phyloP scores from a whole-genome alignment of 2,797 vertebrate species.

The Semaprochilodus insignis region DNA sequence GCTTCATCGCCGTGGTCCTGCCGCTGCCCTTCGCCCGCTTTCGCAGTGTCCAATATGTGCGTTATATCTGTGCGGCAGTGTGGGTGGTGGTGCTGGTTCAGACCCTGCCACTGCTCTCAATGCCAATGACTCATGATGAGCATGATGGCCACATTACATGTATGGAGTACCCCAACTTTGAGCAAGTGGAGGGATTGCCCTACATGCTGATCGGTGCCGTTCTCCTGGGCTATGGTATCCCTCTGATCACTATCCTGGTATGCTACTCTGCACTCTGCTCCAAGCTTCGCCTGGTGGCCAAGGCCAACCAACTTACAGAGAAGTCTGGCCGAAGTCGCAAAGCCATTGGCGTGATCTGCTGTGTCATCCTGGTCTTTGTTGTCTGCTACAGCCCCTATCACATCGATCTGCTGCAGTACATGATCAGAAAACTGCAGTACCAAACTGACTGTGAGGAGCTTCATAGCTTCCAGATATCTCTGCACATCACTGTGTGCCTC shows the following conservation, averaged over 20 bases:
- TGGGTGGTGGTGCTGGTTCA: slow-evolving; percentile 91
- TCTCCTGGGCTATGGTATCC: slow-evolving; percentile 86
- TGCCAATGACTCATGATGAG: slow-evolving; percentile 79
- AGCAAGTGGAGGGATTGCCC: slow-evolving; percentile 82
- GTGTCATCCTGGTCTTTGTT: slow-evolving; percentile 92
- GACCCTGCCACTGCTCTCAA: slow-evolving; percentile 87
- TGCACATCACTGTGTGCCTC: slow-evolving; percentile 91
- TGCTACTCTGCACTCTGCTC: slow-evolving; percentile 90
- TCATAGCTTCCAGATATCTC: slow-evolving; percentile 89
- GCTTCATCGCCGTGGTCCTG: slow-evolving; percentile 92
- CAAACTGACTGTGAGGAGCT: slow-evolving; percentile 76
- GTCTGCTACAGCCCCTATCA: slow-evolving; percentile 95
- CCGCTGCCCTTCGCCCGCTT: slow-evolving; percentile 86
- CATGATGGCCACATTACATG: slow-evolving; percentile 79
- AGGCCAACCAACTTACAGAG: slow-evolving; percentile 88
- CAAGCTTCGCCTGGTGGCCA: slow-evolving; percentile 87
- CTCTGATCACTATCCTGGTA: slow-evolving; percentile 85
- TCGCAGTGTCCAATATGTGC: slow-evolving; percentile 85
- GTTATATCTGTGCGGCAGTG: slow-evolving; percentile 84
- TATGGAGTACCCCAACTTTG: slow-evolving; percentile 98
- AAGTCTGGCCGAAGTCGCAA: slow-evolving; percentile 92
- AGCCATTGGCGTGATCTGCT: slow-evolving; percentile 91
- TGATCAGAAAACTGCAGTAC: slow-evolving; percentile 87
- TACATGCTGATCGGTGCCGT: slow-evolving; percentile 88
- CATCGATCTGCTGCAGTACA: slow-evolving; percentile 90